Evolutionary conservation across 2,888 invertebrate species (phyloP).

Genomic region (Argynnis bischoffii): DNA sequence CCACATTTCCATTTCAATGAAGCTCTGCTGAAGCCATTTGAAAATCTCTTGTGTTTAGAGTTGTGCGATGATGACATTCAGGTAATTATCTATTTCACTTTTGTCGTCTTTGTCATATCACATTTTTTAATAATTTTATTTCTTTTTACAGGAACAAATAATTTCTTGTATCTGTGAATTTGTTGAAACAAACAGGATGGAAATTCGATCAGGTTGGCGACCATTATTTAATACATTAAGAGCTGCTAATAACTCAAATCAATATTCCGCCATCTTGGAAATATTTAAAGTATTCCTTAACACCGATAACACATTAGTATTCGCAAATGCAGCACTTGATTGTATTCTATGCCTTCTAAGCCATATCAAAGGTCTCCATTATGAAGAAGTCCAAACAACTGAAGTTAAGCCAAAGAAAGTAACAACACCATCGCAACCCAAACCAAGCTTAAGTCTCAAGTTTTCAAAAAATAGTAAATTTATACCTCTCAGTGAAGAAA

Average conservation of each 20-base stretch:
- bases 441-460: constrained; percentile 68
- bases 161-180: constrained; percentile 97
- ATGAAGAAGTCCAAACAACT: constrained; percentile 75
- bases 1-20: constrained; percentile 98
- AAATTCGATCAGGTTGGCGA: constrained; percentile 97
- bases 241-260: constrained; percentile 90
- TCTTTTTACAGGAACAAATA: constrained; percentile 87
- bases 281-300: constrained; percentile 96
- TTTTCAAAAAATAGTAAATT: constrained; percentile 77
- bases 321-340: constrained; percentile 96
- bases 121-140: not conserved
- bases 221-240: constrained; percentile 96
- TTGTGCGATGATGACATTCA: constrained; percentile 96
- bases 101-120: not conserved
- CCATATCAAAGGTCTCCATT: constrained; percentile 88
- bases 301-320: constrained; percentile 95
- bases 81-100: constrained; percentile 63
- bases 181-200: constrained; percentile 95
- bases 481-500: constrained; percentile 74
- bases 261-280: constrained; percentile 89
- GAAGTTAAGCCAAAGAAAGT: constrained; percentile 72
- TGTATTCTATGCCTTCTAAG: constrained; percentile 94
- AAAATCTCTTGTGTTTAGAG: constrained; percentile 95
- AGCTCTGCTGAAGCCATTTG: constrained; percentile 96
- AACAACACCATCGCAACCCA: constrained; percentile 57